These are phyloP conservation scores for Ptiloglossa arizonensis DNA, from an alignment of 1,140 invertebrate genomes.

Conservation along the genomic window DNA sequence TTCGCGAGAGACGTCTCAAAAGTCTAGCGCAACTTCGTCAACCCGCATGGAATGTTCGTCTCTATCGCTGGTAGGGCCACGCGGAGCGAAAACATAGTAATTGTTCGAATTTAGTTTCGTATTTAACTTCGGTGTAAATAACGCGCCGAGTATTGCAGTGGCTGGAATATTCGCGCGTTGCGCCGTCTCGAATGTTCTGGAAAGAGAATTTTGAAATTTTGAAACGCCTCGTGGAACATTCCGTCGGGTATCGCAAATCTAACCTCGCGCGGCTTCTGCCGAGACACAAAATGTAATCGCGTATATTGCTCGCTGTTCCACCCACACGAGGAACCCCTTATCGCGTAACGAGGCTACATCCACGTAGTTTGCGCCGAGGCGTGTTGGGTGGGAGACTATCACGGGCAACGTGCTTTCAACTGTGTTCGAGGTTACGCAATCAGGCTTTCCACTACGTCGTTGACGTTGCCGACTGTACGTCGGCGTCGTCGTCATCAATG, in stretches of 20 bases:
- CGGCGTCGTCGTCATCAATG: conserved; percentile 39
- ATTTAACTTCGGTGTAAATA: neutral
- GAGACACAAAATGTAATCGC: conserved; percentile 46
- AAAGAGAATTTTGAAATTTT: neutral
- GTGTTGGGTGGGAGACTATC: conserved; percentile 48
- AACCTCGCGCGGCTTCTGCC: conserved; percentile 39
- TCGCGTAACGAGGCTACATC: conserved; percentile 51
- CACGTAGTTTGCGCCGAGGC: conserved; percentile 42
- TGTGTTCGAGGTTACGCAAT: conserved; percentile 67
- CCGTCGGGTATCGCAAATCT: conserved; percentile 28
- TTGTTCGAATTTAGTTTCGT: neutral
- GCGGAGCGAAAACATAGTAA: neutral
- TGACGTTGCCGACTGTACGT: conserved; percentile 43
- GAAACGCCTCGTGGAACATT: conserved; percentile 25
- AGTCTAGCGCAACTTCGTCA: neutral
- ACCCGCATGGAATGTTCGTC: neutral
- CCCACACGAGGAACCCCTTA: conserved; percentile 51
- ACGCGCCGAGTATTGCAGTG: too few relatives aligned
- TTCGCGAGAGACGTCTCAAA: neutral
- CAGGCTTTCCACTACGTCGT: conserved; percentile 54
- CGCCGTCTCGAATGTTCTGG: too few relatives aligned
- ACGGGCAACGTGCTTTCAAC: conserved; percentile 61
- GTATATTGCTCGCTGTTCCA: conserved; percentile 49
- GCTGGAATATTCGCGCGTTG: too few relatives aligned
- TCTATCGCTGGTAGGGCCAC: neutral